Percentiles rank a stretch among this genome's conserved stretches.
Evolutionary conservation across 1,140 invertebrate species (phyloP).

Genomic region (Sitophilus oryzae): DNA sequence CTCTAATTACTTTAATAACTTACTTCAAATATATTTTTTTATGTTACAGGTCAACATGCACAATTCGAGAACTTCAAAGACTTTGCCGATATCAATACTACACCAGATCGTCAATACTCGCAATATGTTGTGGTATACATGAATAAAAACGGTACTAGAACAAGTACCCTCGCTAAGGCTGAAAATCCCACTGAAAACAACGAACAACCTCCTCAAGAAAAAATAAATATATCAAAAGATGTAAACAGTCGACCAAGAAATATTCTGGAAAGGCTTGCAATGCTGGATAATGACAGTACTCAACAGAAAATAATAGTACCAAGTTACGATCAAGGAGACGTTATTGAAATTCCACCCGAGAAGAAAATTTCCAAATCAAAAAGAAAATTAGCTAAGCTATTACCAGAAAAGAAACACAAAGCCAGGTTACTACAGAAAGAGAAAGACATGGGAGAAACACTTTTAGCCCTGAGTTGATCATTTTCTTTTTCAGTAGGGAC

Average conservation of each 20-base stretch:
- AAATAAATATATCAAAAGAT: constrained; percentile 9
- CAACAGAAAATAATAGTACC: constrained; percentile 2
- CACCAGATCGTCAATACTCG: constrained; percentile 72
- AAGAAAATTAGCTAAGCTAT: constrained; percentile 60
- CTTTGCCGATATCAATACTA: constrained; percentile 81
- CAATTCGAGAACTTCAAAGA: constrained; percentile 84
- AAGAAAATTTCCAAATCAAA: constrained; percentile 57
- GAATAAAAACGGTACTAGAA: constrained; percentile 56
- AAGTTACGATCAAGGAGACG: constrained; percentile 26
- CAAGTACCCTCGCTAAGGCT: neutral
- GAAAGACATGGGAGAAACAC: constrained; percentile 54
- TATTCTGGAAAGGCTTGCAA: constrained; percentile 70
- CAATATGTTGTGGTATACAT: constrained; percentile 73
- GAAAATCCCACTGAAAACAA: neutral
- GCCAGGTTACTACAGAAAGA: constrained; percentile 48
- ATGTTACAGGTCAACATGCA: constrained; percentile 45
- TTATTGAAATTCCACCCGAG: constrained; percentile 39
- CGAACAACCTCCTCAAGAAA: neutral
- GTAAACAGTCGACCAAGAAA: constrained; percentile 57
- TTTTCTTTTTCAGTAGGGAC: too few relatives aligned
- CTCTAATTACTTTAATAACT: too few relatives aligned
- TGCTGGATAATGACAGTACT: constrained; percentile 58
- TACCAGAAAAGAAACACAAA: constrained; percentile 56
- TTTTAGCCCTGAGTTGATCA: constrained; percentile 61
- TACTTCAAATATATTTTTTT: too few relatives aligned